Evolutionary conservation across 2,888 invertebrate species (phyloP), one percentile per base, ranked within the genome.

Genomic region (Drosophila subquinaria): DNA sequence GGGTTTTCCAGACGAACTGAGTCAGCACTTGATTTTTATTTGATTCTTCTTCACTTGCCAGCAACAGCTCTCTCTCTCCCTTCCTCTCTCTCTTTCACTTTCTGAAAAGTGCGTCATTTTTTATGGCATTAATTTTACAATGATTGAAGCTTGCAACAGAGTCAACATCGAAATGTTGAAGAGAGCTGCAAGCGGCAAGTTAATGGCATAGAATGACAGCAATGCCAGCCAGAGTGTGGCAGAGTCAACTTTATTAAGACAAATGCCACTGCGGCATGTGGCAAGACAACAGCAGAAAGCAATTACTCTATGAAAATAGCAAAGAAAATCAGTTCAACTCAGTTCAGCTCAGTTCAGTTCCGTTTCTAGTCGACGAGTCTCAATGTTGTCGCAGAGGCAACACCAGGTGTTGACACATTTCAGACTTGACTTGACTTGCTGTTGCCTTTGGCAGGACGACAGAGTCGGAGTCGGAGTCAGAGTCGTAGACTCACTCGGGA

Each of bases 11-110:
- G 80, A 80, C 76, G 79, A 70, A 74, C 86, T 86, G 86, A 84
- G 77, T 86, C 88, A 87, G 88, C 87, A 88, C 76, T 87, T 87
- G 73, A 86, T 84, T 88, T 85, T 86, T 84, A 87, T 86, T 82
- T 87, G 85, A 82, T 78, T 85, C 79, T 77, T 67, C 81, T 77
- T 70, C 63, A 70, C 65, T 79, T 77, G 50, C 57, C 55, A 6
- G 27, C 35, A 51, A 38, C 27, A 57, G 48, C 68, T 62, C 36
- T 36, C 15, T 15, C 27, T 11, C 48, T 11, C 15, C 11, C 48
- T 30, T 30, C n/a, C 10, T 15, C 30, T 38, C 38, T 2, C 20
- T n/a, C 6, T n/a, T 27, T 27, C 5, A 27, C 20, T 15, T 20
- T 36, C 45, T 15, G n/a, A 56, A 45, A 42, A 73, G 76, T 78